These are phyloP conservation scores for Pseudomyrmex dendroicus DNA, from an alignment of 1,140 invertebrate genomes.

Conservation along the genomic window DNA sequence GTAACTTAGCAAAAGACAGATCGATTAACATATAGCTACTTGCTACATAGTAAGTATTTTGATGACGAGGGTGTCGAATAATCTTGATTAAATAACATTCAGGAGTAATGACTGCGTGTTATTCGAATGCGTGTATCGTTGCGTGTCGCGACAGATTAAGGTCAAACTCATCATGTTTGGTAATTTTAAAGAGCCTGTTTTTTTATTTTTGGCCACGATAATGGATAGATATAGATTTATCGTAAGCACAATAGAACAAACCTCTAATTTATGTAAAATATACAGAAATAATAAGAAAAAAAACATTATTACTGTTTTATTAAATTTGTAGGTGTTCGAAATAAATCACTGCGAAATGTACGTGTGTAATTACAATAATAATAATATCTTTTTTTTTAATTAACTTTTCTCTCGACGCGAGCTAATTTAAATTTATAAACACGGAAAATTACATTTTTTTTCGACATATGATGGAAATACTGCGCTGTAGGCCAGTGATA, in stretches of 20 bases:
- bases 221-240: not conserved
- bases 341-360: not conserved
- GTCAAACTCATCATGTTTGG: not conserved
- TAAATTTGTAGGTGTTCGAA: not conserved
- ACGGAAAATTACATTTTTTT: not conserved
- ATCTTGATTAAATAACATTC: not conserved
- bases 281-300: too few species aligned
- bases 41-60: not conserved
- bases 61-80: not conserved
- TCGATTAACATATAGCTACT: conserved; percentile 18
- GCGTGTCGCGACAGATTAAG: not conserved
- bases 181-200: not conserved
- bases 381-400: not conserved
- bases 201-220: not conserved
- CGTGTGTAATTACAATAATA: not conserved
- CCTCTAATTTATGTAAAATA: too few species aligned
- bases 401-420: not conserved
- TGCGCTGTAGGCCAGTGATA: too few species aligned
- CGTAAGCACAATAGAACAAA: too few species aligned
- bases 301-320: not conserved
- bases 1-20: conserved; percentile 10
- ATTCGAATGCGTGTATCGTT: not conserved
- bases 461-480: not conserved
- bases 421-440: conserved; percentile 26
- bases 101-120: conserved; percentile 19